Evolutionary conservation across 1,140 invertebrate genomes (phyloP).

Genomic region (Daktulosphaira vitifoliae): DNA sequence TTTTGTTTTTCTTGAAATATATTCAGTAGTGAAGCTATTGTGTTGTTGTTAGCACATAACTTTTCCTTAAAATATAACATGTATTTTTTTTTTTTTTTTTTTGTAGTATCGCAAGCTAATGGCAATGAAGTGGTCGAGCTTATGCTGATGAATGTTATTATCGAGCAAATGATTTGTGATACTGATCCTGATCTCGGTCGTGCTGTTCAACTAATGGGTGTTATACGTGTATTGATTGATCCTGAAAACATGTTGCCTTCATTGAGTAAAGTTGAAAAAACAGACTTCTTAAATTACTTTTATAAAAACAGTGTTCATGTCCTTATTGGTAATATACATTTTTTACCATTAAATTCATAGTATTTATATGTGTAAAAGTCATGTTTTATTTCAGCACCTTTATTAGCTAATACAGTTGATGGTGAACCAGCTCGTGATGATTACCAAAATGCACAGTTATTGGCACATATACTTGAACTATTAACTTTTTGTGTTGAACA

Average conservation of each 20-base stretch:
- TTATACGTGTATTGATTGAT: conserved; percentile 86
- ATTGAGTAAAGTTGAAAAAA: conserved; percentile 91
- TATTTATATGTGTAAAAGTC: conserved; percentile 42
- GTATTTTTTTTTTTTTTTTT: no score
- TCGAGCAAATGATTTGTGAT: conserved; percentile 89
- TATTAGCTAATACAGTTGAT: conserved; percentile 80
- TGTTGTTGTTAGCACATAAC: no score
- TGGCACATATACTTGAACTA: conserved; percentile 89
- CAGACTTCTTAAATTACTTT: conserved; percentile 97
- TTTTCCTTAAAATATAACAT: no score
- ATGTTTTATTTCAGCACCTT: conserved; percentile 57
- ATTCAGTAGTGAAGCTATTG: no score
- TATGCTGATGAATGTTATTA: conserved; percentile 92
- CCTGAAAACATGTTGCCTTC: conserved; percentile 97
- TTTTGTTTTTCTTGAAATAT: no score
- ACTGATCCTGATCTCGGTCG: conserved; percentile 85
- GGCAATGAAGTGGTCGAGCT: conserved; percentile 57
- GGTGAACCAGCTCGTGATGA: conserved; percentile 84
- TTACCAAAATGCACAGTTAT: conserved; percentile 89
- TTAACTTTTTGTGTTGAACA: conserved; percentile 99
- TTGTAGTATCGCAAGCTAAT: conserved; percentile 24
- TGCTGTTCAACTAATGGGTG: conserved; percentile 90
- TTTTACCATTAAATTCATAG: neutral
- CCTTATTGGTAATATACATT: conserved; percentile 61
- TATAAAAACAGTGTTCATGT: conserved; percentile 97